Base-by-base conservation (phyloP, 2,113 vertebrate species). In the Amblyornis subalaris region DNA sequence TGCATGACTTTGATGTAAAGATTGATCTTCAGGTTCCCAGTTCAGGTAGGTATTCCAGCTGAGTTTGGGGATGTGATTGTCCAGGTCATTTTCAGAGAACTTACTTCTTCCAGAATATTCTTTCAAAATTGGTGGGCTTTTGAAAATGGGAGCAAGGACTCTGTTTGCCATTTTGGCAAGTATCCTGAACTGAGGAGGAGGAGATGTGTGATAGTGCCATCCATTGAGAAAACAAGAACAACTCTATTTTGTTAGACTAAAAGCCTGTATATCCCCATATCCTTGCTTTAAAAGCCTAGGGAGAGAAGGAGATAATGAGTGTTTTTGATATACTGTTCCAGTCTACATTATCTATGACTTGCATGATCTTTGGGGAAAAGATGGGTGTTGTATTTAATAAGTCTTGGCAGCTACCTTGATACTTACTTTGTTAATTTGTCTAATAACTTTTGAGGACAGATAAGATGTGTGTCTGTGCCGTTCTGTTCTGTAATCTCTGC, bases 1-100 rank as follows among this genome's bases (percentile, higher is more conserved):
- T 99, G 76, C 99, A 99, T 21, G 99, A 99, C 94, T 99, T 99
- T 77, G 99, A 99, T 89, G 99, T 99, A 71, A 99, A 99, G 96
- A 99, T 99, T 88, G 99, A 99, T 97, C 98, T 99, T 65, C 99
- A 99, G 96, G 99, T 99, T 97, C 99, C 99, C 70, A 99, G 98
- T 91, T 99, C 99, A 98, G 99, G 99, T 99, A 85, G 80, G 98
- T 93, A 60, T 78, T 67, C 12, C 50, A 35, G 25, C 47, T 82
- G 67, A 55, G 14, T 81, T 24, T 53, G 40, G 23, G 48, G 13
- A 47, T 48, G 10, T 74, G 31, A 55, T 53, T 70, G 33, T 51
- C 35, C 15, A 25, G 36, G 25, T 65, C 26, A 3, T 74, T 89
- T 33, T 14, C 13, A 55, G 70, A 88, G 47, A 94, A 14, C 33